These are phyloP conservation scores for Pristionchus japonicus DNA, from an alignment of 2,888 invertebrate species.

Conservation along the genomic window DNA sequence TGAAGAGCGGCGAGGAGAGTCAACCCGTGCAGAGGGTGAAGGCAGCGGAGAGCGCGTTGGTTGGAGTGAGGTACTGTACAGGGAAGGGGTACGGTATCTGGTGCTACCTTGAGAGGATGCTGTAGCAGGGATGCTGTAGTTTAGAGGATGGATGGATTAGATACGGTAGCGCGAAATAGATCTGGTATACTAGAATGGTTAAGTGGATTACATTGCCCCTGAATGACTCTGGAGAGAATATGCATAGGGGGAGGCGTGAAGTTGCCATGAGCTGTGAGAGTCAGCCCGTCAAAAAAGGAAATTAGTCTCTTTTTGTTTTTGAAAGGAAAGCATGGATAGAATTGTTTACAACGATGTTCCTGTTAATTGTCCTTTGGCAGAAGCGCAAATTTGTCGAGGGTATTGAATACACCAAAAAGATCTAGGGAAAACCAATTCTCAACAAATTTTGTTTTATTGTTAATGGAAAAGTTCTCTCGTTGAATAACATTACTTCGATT, in stretches of 20 bases:
- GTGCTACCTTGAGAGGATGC: not conserved
- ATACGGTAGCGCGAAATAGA: not conserved
- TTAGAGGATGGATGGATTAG: not conserved
- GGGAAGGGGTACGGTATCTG: not conserved
- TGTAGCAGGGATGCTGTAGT: not conserved
- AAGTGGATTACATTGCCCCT: too few species aligned
- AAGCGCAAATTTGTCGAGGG: not conserved
- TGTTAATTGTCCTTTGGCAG: not conserved
- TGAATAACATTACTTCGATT: too few species aligned
- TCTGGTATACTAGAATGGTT: too few species aligned
- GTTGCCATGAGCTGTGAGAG: too few species aligned
- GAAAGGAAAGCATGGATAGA: not conserved
- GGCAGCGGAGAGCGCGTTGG: not conserved
- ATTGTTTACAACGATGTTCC: not conserved
- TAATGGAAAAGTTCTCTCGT: too few species aligned
- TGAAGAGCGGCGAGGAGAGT: not conserved
- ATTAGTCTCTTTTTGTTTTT: too few species aligned
- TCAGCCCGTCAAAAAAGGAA: too few species aligned
- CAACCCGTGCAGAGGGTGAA: not conserved
- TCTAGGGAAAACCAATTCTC: too few species aligned
- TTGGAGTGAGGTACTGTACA: conserved; percentile 43
- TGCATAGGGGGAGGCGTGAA: too few species aligned
- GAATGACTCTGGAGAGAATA: not conserved
- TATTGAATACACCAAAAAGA: too few species aligned
- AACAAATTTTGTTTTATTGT: too few species aligned